phyloP scores from a whole-genome alignment of 2,113 vertebrate species.

The Cacatua alba region DNA sequence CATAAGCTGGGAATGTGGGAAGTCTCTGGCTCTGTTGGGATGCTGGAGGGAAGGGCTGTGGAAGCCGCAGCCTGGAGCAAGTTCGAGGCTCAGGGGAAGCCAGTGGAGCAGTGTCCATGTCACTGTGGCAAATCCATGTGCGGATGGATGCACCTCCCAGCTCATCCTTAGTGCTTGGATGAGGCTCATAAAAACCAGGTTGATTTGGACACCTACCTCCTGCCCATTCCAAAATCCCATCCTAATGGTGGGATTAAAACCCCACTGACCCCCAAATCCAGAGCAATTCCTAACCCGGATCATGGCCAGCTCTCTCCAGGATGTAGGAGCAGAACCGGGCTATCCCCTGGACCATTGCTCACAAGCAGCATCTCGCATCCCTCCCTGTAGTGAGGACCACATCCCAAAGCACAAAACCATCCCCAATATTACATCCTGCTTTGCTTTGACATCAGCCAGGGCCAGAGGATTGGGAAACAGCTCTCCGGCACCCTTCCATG shows the following conservation, averaged over 20 bases:
- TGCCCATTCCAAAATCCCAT: neutral
- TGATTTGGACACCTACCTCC: neutral
- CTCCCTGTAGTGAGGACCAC: neutral
- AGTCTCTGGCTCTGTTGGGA: accelerated
- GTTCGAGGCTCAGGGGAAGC: neutral
- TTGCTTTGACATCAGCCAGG: accelerated
- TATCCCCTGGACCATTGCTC: neutral
- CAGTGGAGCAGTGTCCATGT: accelerated
- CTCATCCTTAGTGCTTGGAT: accelerated
- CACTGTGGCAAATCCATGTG: neutral
- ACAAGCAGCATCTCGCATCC: neutral
- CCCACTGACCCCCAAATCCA: too few species aligned
- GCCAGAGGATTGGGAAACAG: neutral
- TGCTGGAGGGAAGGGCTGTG: neutral
- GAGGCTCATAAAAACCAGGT: neutral
- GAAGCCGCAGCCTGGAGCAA: neutral
- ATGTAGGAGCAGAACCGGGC: neutral
- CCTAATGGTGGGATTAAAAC: accelerated
- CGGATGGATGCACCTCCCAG: accelerated
- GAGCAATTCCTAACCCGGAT: accelerated
- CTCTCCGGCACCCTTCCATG: neutral
- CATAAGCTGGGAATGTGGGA: neutral
- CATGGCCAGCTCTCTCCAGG: neutral
- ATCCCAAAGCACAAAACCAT: neutral
- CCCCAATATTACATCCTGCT: neutral